phyloP scores from a whole-genome alignment of 2,797 vertebrate genomes.

The Psittacula echo region DNA sequence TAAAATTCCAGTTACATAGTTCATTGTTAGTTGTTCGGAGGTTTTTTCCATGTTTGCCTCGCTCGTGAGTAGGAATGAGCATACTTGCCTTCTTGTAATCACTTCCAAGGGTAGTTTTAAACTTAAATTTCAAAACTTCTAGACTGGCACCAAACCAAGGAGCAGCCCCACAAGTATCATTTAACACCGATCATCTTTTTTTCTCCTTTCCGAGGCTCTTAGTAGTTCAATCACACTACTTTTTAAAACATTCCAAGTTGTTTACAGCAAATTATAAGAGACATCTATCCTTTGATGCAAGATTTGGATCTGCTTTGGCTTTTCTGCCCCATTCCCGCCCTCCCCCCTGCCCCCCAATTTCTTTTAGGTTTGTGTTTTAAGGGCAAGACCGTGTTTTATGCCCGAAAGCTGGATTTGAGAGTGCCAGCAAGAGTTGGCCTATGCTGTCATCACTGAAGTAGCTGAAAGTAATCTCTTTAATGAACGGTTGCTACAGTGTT shows the following conservation, averaged over 20 bases:
- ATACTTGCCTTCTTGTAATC: not conserved
- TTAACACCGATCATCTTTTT: not conserved
- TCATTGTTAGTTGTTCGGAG: constrained; percentile 17
- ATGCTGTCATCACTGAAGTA: constrained; percentile 57
- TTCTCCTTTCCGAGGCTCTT: not conserved
- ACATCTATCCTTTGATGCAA: not conserved
- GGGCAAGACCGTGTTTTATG: not conserved
- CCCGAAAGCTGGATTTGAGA: constrained; percentile 34
- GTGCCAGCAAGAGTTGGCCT: not conserved
- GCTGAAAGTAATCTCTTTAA: constrained; percentile 63
- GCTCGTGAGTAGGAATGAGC: not conserved
- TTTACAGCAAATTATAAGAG: not conserved
- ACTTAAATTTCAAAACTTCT: constrained; percentile 25
- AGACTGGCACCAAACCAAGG: not conserved
- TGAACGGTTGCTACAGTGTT: not conserved
- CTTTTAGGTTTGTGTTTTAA: not conserved
- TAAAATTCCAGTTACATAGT: constrained; percentile 19
- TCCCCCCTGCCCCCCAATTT: accelerated
- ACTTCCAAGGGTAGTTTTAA: constrained; percentile 33
- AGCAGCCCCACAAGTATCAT: not conserved
- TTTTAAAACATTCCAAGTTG: not conserved
- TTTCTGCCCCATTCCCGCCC: not conserved
- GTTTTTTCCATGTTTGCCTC: constrained; percentile 28
- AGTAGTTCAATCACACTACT: not conserved
- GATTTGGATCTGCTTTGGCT: not conserved